phyloP scores from a whole-genome alignment of 2,888 invertebrate species.

The Brenthis daphne region DNA sequence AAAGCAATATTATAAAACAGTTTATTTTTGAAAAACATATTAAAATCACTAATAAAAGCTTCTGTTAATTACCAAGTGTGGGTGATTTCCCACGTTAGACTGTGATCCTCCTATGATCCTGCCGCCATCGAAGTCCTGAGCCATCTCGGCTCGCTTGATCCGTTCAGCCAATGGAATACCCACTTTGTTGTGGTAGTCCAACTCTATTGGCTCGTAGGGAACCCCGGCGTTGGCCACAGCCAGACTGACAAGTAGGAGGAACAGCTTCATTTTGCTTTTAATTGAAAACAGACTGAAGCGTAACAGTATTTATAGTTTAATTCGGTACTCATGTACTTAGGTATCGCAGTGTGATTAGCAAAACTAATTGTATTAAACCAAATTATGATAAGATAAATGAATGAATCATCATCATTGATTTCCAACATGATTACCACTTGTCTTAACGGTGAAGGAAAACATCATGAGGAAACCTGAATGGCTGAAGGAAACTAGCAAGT shows the following conservation, averaged over 20 bases:
- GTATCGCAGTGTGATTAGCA: too few species aligned
- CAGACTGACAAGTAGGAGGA: constrained; percentile 25
- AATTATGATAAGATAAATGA: too few species aligned
- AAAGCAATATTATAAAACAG: constrained; percentile 22
- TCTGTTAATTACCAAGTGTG: constrained; percentile 36
- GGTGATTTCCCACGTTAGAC: constrained; percentile 43
- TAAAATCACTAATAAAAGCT: too few species aligned
- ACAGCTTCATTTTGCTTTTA: constrained; percentile 17
- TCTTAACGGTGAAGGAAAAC: too few species aligned
- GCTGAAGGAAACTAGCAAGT: too few species aligned
- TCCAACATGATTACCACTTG: too few species aligned
- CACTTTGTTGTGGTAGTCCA: constrained; percentile 46
- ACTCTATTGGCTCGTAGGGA: constrained; percentile 36
- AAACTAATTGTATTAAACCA: too few species aligned
- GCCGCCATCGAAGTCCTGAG: constrained; percentile 45
- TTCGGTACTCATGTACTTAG: too few species aligned
- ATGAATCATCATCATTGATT: too few species aligned
- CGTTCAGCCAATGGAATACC: constrained; percentile 47
- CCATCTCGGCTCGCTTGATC: constrained; percentile 46
- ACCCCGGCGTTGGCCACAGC: constrained; percentile 19
- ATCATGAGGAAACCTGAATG: too few species aligned
- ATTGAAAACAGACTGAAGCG: too few species aligned
- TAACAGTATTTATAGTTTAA: too few species aligned
- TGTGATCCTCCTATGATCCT: constrained; percentile 48
- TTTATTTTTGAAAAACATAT: constrained; percentile 19